Evolutionary conservation across 2,113 vertebrate species (phyloP).

Genomic region (Egretta garzetta): DNA sequence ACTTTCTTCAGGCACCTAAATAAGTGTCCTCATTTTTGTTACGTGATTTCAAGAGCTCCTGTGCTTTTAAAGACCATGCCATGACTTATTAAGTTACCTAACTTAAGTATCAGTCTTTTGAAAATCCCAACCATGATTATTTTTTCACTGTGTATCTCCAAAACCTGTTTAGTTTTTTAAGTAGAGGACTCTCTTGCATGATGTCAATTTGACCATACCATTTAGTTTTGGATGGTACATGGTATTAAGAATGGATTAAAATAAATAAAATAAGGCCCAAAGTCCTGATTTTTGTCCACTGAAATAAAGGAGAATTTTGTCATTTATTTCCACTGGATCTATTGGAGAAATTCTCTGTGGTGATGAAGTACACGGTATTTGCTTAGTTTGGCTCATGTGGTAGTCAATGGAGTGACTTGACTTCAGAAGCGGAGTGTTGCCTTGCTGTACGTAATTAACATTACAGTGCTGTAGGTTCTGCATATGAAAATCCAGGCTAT

Average conservation of each 20-base stretch:
- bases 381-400: slow-evolving; percentile 18
- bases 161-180: background rate
- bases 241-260: background rate
- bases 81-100: background rate
- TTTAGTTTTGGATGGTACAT: background rate
- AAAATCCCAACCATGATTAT: background rate
- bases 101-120: background rate
- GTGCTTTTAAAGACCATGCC: background rate
- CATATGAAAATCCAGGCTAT: slow-evolving; percentile 59
- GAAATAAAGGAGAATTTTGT: background rate
- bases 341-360: background rate
- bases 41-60: background rate
- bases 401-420: slow-evolving; percentile 7
- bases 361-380: background rate
- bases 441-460: slow-evolving; percentile 32
- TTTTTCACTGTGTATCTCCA: background rate
- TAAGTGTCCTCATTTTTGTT: background rate
- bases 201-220: background rate
- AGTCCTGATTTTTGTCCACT: background rate
- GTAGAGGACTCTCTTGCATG: background rate
- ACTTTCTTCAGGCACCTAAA: background rate
- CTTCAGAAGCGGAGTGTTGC: background rate
- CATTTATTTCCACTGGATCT: background rate
- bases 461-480: slow-evolving; percentile 51
- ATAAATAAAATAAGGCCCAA: background rate